Evolutionary conservation across 2,888 invertebrate species (phyloP), one percentile per base, ranked within the genome.

Genomic region (Caenorhabditis angaria): DNA sequence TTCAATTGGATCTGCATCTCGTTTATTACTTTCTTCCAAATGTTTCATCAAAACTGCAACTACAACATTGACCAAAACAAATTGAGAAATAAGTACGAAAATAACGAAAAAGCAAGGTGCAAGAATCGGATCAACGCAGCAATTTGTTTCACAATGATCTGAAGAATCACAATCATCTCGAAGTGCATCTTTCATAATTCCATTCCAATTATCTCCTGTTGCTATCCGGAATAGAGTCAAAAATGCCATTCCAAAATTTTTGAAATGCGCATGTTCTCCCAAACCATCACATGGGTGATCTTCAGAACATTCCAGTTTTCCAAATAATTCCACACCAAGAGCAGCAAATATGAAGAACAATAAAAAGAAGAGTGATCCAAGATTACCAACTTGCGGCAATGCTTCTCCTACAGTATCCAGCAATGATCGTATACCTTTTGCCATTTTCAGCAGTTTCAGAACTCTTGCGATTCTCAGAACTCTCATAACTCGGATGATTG

Each of bases 201-300:
- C 99, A 89, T 99, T 99, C 99, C 99, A 99, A 90, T 99, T 99
- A 89, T 99, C 99, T 56, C 99, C 99, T 22, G 99, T 99, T 59
- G 99, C 99, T 61, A 99, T 97, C 76, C 99, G 92, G 90, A 99
- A 99, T 79, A 99, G 91, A 29, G 99, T 99, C 77, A 99, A 91
- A 89, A 99, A 99, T 53, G 97, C 99, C 95, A 99, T 99, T 63
- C 90, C 90, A 65, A 88, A 88, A 74, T 85, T 85, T 81, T 94
- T 93, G 89, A 99, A 99, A 89, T 99, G 97, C 25, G 99, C 99
- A 89, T 99, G 99, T 89, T 97, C 96, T 51, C 97, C 96, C 41
- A 99, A 91, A 24, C 91, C 97, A 91, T 97, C 97, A 89, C 99
- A 99, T 1, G 87, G 87, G 64, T 87, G 87, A 54, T 87, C 85